Conservation (phyloP, 2,113 vertebrate species). For the Prolemur simus region DNA sequence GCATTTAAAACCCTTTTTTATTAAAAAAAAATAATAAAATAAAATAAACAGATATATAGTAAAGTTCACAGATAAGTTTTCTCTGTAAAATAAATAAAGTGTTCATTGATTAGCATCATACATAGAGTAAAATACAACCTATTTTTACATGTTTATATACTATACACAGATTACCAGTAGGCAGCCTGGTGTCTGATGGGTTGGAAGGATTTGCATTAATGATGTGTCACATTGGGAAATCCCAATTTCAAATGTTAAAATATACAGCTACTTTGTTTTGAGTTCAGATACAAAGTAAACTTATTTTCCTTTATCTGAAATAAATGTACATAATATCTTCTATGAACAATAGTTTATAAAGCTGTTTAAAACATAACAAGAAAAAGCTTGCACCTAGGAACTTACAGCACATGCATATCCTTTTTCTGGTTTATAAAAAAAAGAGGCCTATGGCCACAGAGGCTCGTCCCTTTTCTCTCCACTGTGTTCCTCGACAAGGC, state of each 20-base stretch:
- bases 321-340: conserved; percentile 84
- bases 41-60: conserved; percentile 86
- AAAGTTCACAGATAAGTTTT: conserved; percentile 87
- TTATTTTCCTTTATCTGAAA: conserved; percentile 83
- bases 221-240: conserved; percentile 76
- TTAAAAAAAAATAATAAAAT: conserved; percentile 80
- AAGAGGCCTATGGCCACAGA: background rate
- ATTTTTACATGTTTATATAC: conserved; percentile 87
- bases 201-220: conserved; percentile 79
- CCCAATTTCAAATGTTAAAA: conserved; percentile 84
- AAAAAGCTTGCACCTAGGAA: conserved; percentile 80
- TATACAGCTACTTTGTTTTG: conserved; percentile 86
- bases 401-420: conserved; percentile 82
- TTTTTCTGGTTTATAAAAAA: conserved; percentile 66
- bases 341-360: conserved; percentile 86
- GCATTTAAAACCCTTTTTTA: conserved; percentile 82
- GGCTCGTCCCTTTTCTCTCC: background rate
- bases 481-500: background rate
- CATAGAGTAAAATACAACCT: conserved; percentile 89
- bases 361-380: conserved; percentile 83
- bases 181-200: conserved; percentile 76
- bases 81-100: conserved; percentile 90
- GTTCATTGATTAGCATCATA: conserved; percentile 88
- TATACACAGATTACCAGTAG: conserved; percentile 81
- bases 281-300: conserved; percentile 86